phyloP scores from a whole-genome alignment of 2,888 invertebrate species.

The Mongoloraphidia duomilia region DNA sequence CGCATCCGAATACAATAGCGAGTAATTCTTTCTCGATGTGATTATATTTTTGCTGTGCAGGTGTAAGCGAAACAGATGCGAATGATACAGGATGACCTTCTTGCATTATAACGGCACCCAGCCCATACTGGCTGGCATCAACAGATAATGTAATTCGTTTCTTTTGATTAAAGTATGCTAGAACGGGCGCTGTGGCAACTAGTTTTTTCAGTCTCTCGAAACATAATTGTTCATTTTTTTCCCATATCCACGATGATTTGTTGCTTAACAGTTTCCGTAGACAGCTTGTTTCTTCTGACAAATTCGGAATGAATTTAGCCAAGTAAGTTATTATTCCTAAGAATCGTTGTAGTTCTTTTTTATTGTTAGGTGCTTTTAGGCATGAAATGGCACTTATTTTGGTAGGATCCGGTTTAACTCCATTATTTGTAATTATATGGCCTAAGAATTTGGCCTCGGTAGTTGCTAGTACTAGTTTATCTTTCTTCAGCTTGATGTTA shows the following conservation, averaged over 20 bases:
- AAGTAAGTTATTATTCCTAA: slow-evolving; percentile 12
- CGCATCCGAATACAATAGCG: slow-evolving; percentile 16
- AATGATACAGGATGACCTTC: slow-evolving; percentile 10
- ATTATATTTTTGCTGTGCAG: slow-evolving; percentile 14
- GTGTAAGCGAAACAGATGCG: slow-evolving; percentile 12
- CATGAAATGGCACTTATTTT: background rate
- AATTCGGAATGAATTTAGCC: slow-evolving; percentile 4
- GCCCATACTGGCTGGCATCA: slow-evolving; percentile 12
- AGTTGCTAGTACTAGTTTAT: too few relatives aligned
- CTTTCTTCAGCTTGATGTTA: too few relatives aligned
- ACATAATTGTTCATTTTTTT: background rate
- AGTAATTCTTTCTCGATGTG: slow-evolving; percentile 19
- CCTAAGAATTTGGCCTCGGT: too few relatives aligned
- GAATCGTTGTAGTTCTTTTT: background rate
- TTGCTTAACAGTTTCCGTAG: slow-evolving; percentile 3
- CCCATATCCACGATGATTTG: background rate
- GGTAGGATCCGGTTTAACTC: slow-evolving; percentile 9
- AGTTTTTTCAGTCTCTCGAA: slow-evolving; percentile 3
- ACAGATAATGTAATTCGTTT: slow-evolving; percentile 11
- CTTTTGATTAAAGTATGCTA: slow-evolving; percentile 7
- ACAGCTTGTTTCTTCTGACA: slow-evolving; percentile 1
- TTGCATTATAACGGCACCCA: slow-evolving; percentile 12
- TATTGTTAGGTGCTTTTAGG: background rate
- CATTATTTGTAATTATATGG: too few relatives aligned
- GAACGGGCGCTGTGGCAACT: slow-evolving; percentile 1